Conservation (phyloP, 2,797 vertebrate species). For the Xyrichtys novacula region DNA sequence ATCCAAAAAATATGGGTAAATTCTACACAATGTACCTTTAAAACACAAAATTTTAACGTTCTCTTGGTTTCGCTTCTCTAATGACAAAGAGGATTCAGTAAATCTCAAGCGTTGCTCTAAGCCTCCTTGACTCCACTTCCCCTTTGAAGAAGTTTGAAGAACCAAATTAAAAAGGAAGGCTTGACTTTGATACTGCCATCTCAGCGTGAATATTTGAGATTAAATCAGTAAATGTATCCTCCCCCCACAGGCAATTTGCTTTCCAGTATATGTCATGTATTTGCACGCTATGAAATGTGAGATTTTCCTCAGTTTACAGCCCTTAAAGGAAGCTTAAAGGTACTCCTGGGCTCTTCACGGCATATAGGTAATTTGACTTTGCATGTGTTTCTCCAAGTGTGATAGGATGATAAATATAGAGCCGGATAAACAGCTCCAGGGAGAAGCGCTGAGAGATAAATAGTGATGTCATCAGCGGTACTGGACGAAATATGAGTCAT, state of each 20-base stretch:
- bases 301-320: slow-evolving; percentile 38
- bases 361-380: slow-evolving; percentile 52
- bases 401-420: slow-evolving; percentile 71
- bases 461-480: slow-evolving; percentile 67
- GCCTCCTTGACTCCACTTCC: slow-evolving; percentile 48
- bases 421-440: slow-evolving; percentile 68
- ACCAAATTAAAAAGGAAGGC: slow-evolving; percentile 60
- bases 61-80: slow-evolving; percentile 21
- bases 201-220: slow-evolving; percentile 68
- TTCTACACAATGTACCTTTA: no score
- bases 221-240: slow-evolving; percentile 58
- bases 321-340: slow-evolving; percentile 13
- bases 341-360: slow-evolving; percentile 40
- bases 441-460: slow-evolving; percentile 51
- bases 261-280: slow-evolving; percentile 46
- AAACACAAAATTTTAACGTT: slow-evolving; percentile 45
- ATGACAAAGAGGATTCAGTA: slow-evolving; percentile 34
- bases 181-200: slow-evolving; percentile 61
- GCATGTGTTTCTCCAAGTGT: slow-evolving; percentile 47
- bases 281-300: slow-evolving; percentile 33
- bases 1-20: no score
- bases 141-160: slow-evolving; percentile 71
- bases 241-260: slow-evolving; percentile 42
- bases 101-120: slow-evolving; percentile 28
- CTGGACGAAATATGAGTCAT: slow-evolving; percentile 71